Conservation (phyloP, 2,113 vertebrate species). For the Oreochromis tanganicae region DNA sequence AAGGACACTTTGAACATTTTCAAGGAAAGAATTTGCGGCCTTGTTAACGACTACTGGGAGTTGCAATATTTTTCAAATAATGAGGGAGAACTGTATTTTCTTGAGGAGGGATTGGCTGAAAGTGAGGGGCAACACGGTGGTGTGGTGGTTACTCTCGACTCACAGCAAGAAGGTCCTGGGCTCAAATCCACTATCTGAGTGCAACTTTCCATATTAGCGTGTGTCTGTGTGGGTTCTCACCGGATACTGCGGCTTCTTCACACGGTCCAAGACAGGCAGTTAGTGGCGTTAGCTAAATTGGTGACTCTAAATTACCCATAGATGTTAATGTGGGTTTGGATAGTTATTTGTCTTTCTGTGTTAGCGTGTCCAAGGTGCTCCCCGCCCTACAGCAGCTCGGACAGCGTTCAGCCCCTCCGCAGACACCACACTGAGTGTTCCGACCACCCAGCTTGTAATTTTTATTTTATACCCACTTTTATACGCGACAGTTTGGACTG, state of each 20-base stretch:
- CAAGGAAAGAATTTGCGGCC: fast-evolving
- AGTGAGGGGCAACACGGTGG: too few relatives aligned
- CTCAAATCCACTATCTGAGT: too few relatives aligned
- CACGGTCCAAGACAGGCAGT: not conserved
- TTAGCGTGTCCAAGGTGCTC: not conserved
- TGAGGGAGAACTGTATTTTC: not conserved
- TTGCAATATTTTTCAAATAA: not conserved
- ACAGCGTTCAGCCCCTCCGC: not conserved
- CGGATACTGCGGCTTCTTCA: too few relatives aligned
- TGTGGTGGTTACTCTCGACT: too few relatives aligned
- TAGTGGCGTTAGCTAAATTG: fast-evolving
- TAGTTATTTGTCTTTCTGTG: not conserved
- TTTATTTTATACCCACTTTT: not conserved
- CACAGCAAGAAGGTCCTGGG: too few relatives aligned
- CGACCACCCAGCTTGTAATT: too few relatives aligned
- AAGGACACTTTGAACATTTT: not conserved
- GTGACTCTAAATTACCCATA: not conserved
- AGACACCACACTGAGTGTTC: not conserved
- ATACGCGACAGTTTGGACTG: not conserved
- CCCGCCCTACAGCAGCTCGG: not conserved
- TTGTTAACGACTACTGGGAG: not conserved
- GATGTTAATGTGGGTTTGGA: not conserved
- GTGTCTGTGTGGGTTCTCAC: not conserved
- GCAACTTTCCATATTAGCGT: too few relatives aligned
- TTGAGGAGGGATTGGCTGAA: not conserved